A percentile compares a stretch with the other conserved stretches of the same genome.
These are phyloP conservation scores for Microplitis demolitor DNA, from an alignment of 1,140 invertebrate species.

Conservation along the genomic window DNA sequence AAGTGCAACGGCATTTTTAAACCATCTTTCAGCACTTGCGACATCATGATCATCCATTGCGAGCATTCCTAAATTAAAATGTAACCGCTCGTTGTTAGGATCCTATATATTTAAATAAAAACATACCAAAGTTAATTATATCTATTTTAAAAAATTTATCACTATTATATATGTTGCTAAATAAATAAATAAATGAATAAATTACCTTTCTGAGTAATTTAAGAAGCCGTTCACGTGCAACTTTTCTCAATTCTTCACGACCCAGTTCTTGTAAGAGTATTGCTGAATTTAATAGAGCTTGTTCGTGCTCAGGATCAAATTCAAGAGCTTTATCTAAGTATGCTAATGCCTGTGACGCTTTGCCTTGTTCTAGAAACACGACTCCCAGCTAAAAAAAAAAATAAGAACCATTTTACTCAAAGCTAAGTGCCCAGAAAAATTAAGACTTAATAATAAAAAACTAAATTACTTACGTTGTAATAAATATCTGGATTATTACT, in stretches of 20 bases:
- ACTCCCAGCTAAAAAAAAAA: conserved; percentile 79
- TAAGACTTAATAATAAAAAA: not conserved
- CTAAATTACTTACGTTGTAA: conserved; percentile 80
- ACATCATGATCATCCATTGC: conserved; percentile 93
- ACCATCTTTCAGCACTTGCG: conserved; percentile 87
- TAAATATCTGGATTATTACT: conserved; percentile 96
- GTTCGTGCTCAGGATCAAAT: conserved; percentile 92
- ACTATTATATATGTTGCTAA: conserved; percentile 21
- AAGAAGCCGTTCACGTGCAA: conserved; percentile 79
- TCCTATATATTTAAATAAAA: conserved; percentile 55
- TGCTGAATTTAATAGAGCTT: conserved; percentile 93
- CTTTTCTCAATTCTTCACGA: conserved; percentile 75
- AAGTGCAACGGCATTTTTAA: conserved; percentile 82
- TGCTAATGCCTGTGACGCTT: conserved; percentile 85
- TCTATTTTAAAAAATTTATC: too few species aligned
- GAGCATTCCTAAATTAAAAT: conserved; percentile 95
- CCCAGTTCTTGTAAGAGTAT: conserved; percentile 90
- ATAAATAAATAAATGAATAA: conserved; percentile 11
- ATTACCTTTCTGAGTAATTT: conserved; percentile 78
- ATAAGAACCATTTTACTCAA: not conserved
- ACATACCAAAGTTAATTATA: not conserved
- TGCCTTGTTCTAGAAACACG: conserved; percentile 90
- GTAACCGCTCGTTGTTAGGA: conserved; percentile 82
- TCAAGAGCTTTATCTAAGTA: conserved; percentile 93
- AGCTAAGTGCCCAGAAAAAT: too few species aligned